Percentiles rank a stretch among this genome's conserved stretches.
phyloP scores from a whole-genome alignment of 2,797 vertebrate genomes.

The Natrix natrix region DNA sequence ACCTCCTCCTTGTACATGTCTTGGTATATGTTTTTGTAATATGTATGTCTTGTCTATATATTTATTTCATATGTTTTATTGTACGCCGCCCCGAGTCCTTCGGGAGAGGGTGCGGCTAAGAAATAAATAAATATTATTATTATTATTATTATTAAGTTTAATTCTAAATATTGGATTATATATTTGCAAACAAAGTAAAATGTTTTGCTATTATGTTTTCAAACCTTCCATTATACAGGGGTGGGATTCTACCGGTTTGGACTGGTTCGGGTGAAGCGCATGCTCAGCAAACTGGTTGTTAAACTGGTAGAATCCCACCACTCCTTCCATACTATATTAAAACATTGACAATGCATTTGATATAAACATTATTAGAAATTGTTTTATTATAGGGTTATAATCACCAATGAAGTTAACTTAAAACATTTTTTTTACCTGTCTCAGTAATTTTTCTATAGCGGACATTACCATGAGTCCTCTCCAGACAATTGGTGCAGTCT shows the following conservation, averaged over 20 bases:
- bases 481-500: conserved; percentile 88
- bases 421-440: conserved; percentile 80
- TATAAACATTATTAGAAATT: not conserved
- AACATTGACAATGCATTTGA: not conserved
- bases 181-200: not conserved
- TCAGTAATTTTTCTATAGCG: conserved; percentile 87
- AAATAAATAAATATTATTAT: too few species aligned
- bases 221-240: not conserved
- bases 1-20: too few species aligned
- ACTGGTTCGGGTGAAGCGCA: too few species aligned
- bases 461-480: conserved; percentile 98
- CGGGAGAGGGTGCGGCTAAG: too few species aligned
- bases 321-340: not conserved
- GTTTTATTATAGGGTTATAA: not conserved
- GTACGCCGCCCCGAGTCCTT: too few species aligned
- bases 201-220: not conserved
- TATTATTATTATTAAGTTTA: not conserved
- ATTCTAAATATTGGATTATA: not conserved
- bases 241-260: too few species aligned
- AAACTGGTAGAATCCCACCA: too few species aligned
- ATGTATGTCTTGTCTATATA: too few species aligned
- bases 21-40: too few species aligned
- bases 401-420: not conserved
- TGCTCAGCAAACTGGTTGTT: too few species aligned
- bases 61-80: too few species aligned